phyloP scores from a whole-genome alignment of 2,113 vertebrate genomes.

The Actenoides lindsayi region DNA sequence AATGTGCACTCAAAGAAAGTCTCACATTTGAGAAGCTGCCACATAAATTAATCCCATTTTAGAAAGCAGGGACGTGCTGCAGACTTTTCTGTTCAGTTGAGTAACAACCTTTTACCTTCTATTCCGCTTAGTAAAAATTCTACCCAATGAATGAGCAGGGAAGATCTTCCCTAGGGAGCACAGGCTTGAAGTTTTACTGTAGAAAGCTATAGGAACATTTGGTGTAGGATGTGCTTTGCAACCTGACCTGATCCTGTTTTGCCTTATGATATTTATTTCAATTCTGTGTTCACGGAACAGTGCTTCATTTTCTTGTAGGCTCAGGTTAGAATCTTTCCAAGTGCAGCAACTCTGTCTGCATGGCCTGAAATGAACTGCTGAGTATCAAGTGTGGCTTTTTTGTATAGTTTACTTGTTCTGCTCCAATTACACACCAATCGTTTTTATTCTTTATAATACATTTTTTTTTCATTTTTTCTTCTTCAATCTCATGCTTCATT shows the following conservation, averaged over 20 bases:
- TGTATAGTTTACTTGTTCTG: constrained; percentile 14
- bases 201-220: neutral
- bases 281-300: neutral
- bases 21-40: neutral
- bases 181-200: neutral
- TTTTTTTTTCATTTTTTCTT: neutral
- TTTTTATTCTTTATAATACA: neutral
- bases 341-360: neutral
- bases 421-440: neutral
- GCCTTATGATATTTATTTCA: neutral
- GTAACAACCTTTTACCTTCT: neutral
- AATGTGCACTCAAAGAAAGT: neutral
- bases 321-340: neutral
- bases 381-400: neutral
- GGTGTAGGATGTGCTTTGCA: neutral
- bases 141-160: neutral
- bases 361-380: constrained; percentile 26
- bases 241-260: neutral
- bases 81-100: neutral
- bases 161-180: neutral
- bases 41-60: neutral
- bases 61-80: neutral
- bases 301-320: neutral
- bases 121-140: neutral
- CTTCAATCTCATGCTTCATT: neutral